Evolutionary conservation across 2,113 vertebrate genomes (phyloP).

Genomic region (Entelurus aequoreus): DNA sequence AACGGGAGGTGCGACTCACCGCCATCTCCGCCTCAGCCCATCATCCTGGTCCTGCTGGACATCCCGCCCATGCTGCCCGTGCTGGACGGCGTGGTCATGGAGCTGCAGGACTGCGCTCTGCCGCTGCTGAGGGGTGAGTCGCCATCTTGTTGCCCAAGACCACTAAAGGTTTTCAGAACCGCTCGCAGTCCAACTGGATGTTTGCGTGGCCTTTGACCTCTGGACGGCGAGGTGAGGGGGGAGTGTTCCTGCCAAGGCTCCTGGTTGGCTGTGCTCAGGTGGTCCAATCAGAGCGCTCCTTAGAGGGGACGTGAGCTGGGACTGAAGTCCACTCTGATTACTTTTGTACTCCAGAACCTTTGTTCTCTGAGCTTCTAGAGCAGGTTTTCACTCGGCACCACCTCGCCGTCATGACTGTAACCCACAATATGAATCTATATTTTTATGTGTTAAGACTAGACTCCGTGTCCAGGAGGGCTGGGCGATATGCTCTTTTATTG

Average conservation of each 20-base stretch:
- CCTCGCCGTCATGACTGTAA: no score
- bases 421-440: no score
- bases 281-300: constrained; percentile 42
- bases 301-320: constrained; percentile 7
- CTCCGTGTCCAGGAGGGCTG: no score
- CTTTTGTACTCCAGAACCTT: neutral
- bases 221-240: constrained; percentile 16
- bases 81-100: constrained; percentile 92
- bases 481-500: no score
- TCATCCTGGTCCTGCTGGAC: constrained; percentile 86
- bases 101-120: constrained; percentile 93
- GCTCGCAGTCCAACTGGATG: no score
- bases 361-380: neutral
- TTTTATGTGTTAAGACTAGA: no score
- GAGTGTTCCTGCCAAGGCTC: constrained; percentile 29
- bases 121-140: constrained; percentile 84
- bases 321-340: constrained; percentile 65
- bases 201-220: no score
- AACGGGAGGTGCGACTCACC: neutral
- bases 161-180: no score
- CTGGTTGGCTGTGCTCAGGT: constrained; percentile 49
- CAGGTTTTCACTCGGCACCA: no score
- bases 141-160: neutral
- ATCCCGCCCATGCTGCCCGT: constrained; percentile 93
- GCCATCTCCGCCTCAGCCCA: constrained; percentile 67